A percentile compares a stretch with the other conserved stretches of the same genome.
Conservation (phyloP, 1,140 invertebrate genomes). For the Arctopsyche grandis region DNA sequence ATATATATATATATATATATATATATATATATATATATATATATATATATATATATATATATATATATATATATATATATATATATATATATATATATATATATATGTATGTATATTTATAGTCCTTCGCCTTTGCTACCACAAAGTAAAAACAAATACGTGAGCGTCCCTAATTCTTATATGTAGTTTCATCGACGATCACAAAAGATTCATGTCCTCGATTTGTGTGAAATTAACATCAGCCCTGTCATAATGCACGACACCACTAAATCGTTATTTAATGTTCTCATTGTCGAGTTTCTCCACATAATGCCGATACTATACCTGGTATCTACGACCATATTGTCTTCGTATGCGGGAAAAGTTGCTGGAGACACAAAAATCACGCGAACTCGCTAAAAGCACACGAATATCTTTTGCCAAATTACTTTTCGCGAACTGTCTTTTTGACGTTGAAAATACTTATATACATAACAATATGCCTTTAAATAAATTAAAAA, state of each 20-base stretch:
- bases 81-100: too few relatives aligned
- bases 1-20: too few relatives aligned
- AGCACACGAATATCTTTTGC: slow-evolving; percentile 14
- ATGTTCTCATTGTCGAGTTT: neutral
- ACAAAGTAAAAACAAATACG: too few relatives aligned
- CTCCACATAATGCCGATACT: neutral
- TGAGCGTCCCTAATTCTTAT: neutral
- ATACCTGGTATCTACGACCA: neutral
- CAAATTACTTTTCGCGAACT: slow-evolving; percentile 13
- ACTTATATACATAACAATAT: too few relatives aligned
- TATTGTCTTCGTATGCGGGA: neutral
- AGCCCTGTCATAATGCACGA: neutral
- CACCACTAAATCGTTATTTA: slow-evolving; percentile 17
- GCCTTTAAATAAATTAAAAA: too few relatives aligned
- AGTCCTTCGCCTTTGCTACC: too few relatives aligned
- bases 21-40: too few relatives aligned
- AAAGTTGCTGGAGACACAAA: neutral
- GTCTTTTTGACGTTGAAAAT: too few relatives aligned
- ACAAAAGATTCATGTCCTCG: neutral
- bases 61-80: too few relatives aligned
- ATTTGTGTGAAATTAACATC: slow-evolving; percentile 11
- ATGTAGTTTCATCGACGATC: neutral
- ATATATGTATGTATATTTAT: too few relatives aligned
- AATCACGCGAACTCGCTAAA: neutral
- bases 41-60: too few relatives aligned